A percentile compares a stretch with the other conserved stretches of the same genome.
phyloP scores from a whole-genome alignment of 2,797 vertebrate genomes.

The Karalla daura region DNA sequence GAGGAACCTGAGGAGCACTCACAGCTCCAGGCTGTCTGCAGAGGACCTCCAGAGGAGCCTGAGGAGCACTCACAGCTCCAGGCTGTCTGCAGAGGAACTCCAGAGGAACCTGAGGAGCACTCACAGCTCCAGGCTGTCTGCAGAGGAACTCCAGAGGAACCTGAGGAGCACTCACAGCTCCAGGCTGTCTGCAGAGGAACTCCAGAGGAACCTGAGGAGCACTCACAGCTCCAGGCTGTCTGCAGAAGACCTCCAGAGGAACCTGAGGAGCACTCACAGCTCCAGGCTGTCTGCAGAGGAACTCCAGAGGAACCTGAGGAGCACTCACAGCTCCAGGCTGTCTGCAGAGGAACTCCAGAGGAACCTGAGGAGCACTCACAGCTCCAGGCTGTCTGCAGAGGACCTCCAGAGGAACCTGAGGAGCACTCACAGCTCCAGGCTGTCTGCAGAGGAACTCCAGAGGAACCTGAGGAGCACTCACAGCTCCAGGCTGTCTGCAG shows the following conservation, averaged over 20 bases:
- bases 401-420: no score
- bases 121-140: not conserved
- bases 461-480: no score
- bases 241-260: not conserved
- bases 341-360: not conserved
- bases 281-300: not conserved
- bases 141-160: not conserved
- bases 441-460: not conserved
- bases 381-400: not conserved
- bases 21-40: not conserved
- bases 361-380: no score
- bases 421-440: no score
- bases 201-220: no score
- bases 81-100: not conserved
- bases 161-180: no score
- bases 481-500: not conserved
- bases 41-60: not conserved
- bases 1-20: no score
- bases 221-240: not conserved
- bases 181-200: not conserved
- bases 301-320: no score
- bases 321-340: not conserved
- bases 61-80: no score
- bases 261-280: no score
- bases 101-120: no score